Conservation (phyloP, 2,888 invertebrate species). For the Ornithoptera alexandrae region DNA sequence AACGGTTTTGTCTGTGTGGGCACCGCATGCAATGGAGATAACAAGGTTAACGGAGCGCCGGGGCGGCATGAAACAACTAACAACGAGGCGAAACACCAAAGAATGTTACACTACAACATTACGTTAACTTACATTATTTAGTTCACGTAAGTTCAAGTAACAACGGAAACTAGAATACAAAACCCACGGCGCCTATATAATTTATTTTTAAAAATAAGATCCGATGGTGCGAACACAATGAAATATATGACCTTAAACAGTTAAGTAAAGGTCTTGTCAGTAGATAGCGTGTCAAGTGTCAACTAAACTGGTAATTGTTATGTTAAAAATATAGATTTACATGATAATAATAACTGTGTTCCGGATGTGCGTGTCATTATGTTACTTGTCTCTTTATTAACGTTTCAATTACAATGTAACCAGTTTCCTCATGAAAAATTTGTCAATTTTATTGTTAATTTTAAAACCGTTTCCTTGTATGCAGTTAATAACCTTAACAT, state of each 20-base stretch:
- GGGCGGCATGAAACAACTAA: conserved; percentile 54
- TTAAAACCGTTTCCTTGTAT: neutral
- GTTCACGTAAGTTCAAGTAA: conserved; percentile 39
- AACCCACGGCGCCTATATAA: conserved; percentile 9
- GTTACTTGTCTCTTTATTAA: neutral
- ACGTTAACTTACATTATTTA: conserved; percentile 40
- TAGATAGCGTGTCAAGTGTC: neutral
- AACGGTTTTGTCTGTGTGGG: conserved; percentile 53
- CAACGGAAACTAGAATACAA: conserved; percentile 39
- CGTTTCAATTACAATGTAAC: neutral
- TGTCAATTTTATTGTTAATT: neutral
- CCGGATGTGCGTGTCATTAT: neutral
- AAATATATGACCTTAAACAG: conserved; percentile 3
- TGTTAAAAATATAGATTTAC: neutral
- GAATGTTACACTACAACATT: conserved; percentile 40
- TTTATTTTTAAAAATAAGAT: conserved; percentile 9
- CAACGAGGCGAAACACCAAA: conserved; percentile 40
- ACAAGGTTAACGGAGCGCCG: conserved; percentile 63
- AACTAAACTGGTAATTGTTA: neutral
- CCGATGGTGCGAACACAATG: conserved; percentile 2
- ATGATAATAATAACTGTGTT: neutral
- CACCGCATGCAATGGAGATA: conserved; percentile 53
- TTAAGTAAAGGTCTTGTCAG: conserved; percentile 1
- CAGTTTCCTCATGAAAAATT: neutral
- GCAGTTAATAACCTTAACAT: neutral